These are phyloP conservation scores for Hippocampus barbouri DNA, from an alignment of 2,113 vertebrate genomes.

Conservation along the genomic window DNA sequence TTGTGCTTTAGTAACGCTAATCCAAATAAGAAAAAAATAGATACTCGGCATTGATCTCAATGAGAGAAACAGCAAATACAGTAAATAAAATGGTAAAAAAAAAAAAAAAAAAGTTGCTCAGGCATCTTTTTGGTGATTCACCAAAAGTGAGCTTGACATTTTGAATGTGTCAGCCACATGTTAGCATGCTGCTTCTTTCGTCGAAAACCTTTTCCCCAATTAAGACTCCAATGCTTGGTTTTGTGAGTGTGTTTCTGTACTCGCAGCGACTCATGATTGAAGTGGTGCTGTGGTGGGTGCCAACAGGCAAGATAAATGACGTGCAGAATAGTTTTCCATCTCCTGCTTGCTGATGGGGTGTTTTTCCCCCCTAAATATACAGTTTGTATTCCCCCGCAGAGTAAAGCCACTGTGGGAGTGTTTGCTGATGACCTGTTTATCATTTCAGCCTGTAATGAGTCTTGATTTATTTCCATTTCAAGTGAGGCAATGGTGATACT, in stretches of 20 bases:
- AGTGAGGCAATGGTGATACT: not conserved
- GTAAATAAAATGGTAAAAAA: not conserved
- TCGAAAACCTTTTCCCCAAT: not conserved
- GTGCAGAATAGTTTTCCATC: slow-evolving; percentile 57
- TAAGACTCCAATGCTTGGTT: slow-evolving; percentile 19
- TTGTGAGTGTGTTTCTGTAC: slow-evolving; percentile 16
- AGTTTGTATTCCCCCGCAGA: slow-evolving; percentile 8
- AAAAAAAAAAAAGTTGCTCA: not conserved
- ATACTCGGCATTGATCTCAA: slow-evolving; percentile 1
- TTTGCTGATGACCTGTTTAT: slow-evolving; percentile 33
- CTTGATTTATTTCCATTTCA: not conserved
- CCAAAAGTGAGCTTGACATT: not conserved
- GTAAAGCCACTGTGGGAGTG: slow-evolving; percentile 38
- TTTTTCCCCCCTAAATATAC: slow-evolving; percentile 28
- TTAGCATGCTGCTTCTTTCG: not conserved
- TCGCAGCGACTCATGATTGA: slow-evolving; percentile 14
- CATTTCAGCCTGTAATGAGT: not conserved
- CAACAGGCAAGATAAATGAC: slow-evolving; percentile 53
- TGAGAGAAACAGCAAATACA: not conserved
- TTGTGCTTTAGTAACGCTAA: slow-evolving; percentile 68
- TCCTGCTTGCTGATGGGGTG: slow-evolving; percentile 59
- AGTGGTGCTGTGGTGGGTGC: slow-evolving; percentile 29
- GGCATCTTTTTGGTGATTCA: not conserved
- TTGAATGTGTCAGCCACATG: not conserved
- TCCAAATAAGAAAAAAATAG: slow-evolving; percentile 40